Evolutionary conservation across 2,888 invertebrate species (phyloP), one percentile per base, ranked within the genome.

Genomic region (Elysia crispata): DNA sequence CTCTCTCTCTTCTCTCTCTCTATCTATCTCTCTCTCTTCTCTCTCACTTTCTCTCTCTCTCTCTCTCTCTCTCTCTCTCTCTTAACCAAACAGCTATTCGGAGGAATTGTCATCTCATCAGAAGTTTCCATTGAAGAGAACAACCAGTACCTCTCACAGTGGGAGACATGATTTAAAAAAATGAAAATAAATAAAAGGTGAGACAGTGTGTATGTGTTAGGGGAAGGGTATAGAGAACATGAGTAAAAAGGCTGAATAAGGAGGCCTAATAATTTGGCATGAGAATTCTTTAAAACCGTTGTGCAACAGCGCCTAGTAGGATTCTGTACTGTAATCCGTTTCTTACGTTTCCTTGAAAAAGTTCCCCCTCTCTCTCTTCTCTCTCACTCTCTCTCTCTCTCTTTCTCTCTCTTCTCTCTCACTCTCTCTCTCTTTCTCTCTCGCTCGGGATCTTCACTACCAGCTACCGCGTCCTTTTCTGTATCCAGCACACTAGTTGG

Each of bases 361-460:
- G 13, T 13, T 6, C 60, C 25, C 60, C 15, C 60, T 60, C 25
- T 60, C 6, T 60, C 60, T 66, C 23, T 66, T 28, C 30, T 66
- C 30, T 66, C 25, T 66, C 67, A 18, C 30, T 66, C 67, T 28
- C 67, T 28, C 30, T 28, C 30, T 28, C 30, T 28, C 67, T 66
- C 30, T 66, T 28, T 66, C 67, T 28, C 60, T 60, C 60, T 60
- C 60, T 60, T 60, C 60, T 60, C 60, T 60, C 60, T 60, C 60
- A 8, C 60, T 60, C 60, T 60, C 60, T 60, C 60, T 60, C 60
- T 60, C 60, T 60, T 25, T 60, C 60, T 60, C 60, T 66, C 23
- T 66, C 13, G 8, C 67, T 66, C 18, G 8, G 1, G 1, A 18
- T 66, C 67, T 66, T 25, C 25, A 8, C 25, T 60, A 8, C 25